A percentile compares a stretch with the other conserved stretches of the same genome.
These are phyloP conservation scores for Pygoscelis antarcticus DNA, from an alignment of 2,113 vertebrate species.

Conservation along the genomic window DNA sequence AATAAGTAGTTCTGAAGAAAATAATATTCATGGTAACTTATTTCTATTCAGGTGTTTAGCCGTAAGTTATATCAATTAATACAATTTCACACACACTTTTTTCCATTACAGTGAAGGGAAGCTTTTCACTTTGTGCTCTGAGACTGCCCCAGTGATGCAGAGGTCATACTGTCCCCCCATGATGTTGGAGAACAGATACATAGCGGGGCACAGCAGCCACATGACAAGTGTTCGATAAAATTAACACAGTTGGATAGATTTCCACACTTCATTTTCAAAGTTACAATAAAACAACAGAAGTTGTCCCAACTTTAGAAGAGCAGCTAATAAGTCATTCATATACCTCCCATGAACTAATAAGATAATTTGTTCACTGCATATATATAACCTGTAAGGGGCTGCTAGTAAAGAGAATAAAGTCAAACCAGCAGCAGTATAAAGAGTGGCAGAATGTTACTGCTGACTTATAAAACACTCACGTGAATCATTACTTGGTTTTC, in stretches of 20 bases:
- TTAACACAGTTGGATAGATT: neutral
- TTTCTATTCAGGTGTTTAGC: neutral
- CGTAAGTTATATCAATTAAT: neutral
- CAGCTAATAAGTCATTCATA: neutral
- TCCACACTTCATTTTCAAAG: neutral
- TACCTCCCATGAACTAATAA: neutral
- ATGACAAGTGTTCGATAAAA: neutral
- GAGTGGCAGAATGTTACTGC: neutral
- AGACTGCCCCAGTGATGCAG: neutral
- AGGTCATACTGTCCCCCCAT: neutral
- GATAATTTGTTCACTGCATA: neutral
- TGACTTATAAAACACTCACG: neutral
- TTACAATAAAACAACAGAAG: neutral
- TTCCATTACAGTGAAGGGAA: neutral
- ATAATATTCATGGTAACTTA: neutral
- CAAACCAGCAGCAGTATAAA: neutral
- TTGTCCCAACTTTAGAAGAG: neutral
- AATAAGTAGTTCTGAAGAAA: neutral
- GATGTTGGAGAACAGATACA: neutral
- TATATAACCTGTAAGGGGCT: neutral
- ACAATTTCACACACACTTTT: neutral
- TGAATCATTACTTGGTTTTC: neutral
- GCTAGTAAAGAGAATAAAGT: neutral
- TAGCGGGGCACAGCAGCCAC: neutral
- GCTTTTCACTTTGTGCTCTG: neutral